Evolutionary conservation across 2,888 invertebrate genomes (phyloP).

Genomic region (Diaperis boleti): DNA sequence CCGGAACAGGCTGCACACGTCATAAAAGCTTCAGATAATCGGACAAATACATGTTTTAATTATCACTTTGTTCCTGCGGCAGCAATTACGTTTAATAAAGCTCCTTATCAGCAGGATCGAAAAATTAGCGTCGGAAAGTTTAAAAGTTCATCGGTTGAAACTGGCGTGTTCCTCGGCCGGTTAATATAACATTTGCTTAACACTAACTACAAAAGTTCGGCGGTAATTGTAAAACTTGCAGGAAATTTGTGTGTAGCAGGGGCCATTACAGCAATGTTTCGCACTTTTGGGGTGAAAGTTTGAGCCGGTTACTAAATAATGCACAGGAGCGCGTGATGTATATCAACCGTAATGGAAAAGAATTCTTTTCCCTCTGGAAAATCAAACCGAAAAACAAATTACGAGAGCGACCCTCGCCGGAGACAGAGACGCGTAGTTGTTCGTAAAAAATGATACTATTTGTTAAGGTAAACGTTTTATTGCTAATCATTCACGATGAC

Average conservation of each 20-base stretch:
- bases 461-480: constrained; percentile 56
- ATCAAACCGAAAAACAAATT: constrained; percentile 58
- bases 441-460: constrained; percentile 54
- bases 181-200: constrained; percentile 59
- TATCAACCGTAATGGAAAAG: constrained; percentile 60
- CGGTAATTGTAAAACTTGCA: constrained; percentile 65
- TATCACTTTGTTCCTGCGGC: too few relatives aligned
- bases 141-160: constrained; percentile 53
- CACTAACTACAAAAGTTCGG: constrained; percentile 62
- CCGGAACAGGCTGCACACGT: constrained; percentile 2
- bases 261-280: constrained; percentile 62
- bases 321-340: constrained; percentile 62
- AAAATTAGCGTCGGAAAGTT: constrained; percentile 30
- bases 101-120: background rate
- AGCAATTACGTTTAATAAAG: background rate
- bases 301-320: constrained; percentile 62
- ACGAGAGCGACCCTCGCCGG: constrained; percentile 32
- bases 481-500: constrained; percentile 53
- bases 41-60: constrained; percentile 23
- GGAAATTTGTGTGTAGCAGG: constrained; percentile 61
- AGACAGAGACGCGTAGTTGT: constrained; percentile 48
- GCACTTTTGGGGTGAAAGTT: constrained; percentile 62
- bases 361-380: constrained; percentile 58
- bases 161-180: constrained; percentile 52
- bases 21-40: constrained; percentile 9